Evolutionary conservation across 2,797 vertebrate species (phyloP).

Genomic region (Strix occidentalis): DNA sequence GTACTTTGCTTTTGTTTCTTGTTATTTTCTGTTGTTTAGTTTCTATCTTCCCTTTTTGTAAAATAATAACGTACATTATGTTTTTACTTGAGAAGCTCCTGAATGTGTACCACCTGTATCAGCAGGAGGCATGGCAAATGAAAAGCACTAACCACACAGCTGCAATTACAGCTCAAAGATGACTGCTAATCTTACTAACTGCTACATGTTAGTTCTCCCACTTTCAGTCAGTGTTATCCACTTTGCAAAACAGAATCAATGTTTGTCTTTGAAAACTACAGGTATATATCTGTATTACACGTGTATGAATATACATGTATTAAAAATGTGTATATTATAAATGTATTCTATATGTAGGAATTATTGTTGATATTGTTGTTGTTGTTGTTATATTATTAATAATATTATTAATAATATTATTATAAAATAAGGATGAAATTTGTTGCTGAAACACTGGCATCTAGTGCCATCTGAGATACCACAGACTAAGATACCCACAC

Average conservation of each 20-base stretch:
- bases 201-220: neutral
- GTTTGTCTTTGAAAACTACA: neutral
- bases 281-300: neutral
- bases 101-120: neutral
- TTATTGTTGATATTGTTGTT: neutral
- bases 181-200: neutral
- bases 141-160: neutral
- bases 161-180: neutral
- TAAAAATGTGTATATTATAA: neutral
- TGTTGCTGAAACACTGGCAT: neutral
- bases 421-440: neutral
- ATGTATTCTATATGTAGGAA: rapidly evolving
- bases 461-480: neutral
- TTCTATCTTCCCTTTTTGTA: neutral
- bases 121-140: neutral
- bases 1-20: constrained; percentile 26
- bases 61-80: neutral
- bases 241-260: neutral
- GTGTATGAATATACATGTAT: neutral
- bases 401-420: neutral
- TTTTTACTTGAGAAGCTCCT: neutral
- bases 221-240: neutral
- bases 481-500: neutral
- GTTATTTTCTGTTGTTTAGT: neutral
- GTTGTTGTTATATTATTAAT: neutral